A percentile compares a stretch with the other conserved stretches of the same genome.
phyloP scores from a whole-genome alignment of 2,888 invertebrate species.

The Xanthorhoe spadicearia region DNA sequence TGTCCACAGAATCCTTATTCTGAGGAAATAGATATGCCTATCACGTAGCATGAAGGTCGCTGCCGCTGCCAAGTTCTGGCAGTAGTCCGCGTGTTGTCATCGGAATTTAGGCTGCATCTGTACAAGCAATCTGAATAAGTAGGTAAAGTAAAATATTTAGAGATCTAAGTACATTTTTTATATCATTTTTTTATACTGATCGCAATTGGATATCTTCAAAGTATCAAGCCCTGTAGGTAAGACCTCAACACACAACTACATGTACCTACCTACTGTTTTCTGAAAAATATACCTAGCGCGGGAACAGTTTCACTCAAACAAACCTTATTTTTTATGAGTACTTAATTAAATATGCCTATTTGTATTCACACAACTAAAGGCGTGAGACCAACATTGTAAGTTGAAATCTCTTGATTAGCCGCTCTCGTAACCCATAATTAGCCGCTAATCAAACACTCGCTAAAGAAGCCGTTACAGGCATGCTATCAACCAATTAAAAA shows the following conservation, averaged over 20 bases:
- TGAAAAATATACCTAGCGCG: not conserved
- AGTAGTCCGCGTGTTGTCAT: slow-evolving; percentile 1
- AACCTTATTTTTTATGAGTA: not conserved
- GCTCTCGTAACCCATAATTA: slow-evolving; percentile 19
- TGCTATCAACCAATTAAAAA: slow-evolving; percentile 33
- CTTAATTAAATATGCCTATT: not conserved
- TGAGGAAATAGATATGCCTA: not conserved
- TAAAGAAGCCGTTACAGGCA: slow-evolving; percentile 28
- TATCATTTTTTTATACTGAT: too few species aligned
- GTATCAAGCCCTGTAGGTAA: too few species aligned
- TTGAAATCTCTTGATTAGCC: slow-evolving; percentile 9
- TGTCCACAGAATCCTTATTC: too few species aligned
- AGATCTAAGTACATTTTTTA: too few species aligned
- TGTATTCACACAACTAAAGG: not conserved
- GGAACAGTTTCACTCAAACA: not conserved
- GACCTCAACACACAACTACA: too few species aligned
- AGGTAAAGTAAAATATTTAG: not conserved
- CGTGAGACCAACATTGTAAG: slow-evolving; percentile 24
- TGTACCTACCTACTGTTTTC: too few species aligned
- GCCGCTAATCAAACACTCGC: slow-evolving; percentile 4
- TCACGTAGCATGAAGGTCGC: slow-evolving; percentile 16
- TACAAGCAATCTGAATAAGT: not conserved
- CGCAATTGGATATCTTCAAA: too few species aligned
- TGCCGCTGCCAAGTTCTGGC: slow-evolving; percentile 3
- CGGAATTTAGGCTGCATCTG: slow-evolving; percentile 4